phyloP scores from a whole-genome alignment of 2,113 vertebrate genomes.

The Abramis brama region DNA sequence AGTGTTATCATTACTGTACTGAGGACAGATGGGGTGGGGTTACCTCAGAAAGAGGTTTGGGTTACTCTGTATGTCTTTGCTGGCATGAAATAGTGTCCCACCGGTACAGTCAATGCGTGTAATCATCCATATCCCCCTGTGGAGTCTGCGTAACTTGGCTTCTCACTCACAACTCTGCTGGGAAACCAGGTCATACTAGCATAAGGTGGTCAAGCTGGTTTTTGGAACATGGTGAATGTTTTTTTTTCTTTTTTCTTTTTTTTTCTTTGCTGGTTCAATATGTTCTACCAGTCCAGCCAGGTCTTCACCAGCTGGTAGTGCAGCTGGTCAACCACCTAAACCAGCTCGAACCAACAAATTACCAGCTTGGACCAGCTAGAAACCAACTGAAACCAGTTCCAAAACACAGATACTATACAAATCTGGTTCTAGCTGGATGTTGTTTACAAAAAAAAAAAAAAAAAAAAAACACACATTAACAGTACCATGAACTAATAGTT shows the following conservation, averaged over 20 bases:
- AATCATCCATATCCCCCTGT: constrained; percentile 60
- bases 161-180: neutral
- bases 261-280: neutral
- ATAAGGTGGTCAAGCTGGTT: constrained; percentile 42
- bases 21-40: constrained; percentile 32
- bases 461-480: too few relatives aligned
- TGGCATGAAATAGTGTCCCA: constrained; percentile 31
- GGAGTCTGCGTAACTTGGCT: constrained; percentile 22
- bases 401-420: neutral
- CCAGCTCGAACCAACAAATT: neutral
- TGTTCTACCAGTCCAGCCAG: neutral
- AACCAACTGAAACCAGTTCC: neutral
- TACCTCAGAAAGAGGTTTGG: neutral
- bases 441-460: neutral
- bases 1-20: constrained; percentile 24
- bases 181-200: constrained; percentile 27
- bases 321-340: constrained; percentile 38
- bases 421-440: neutral
- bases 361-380: neutral
- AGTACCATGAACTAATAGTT: neutral
- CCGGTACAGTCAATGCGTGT: constrained; percentile 55
- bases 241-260: neutral
- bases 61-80: constrained; percentile 13
- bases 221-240: constrained; percentile 14
- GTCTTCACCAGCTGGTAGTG: constrained; percentile 25